phyloP scores from a whole-genome alignment of 2,888 invertebrate species.

The Homarus gammarus region DNA sequence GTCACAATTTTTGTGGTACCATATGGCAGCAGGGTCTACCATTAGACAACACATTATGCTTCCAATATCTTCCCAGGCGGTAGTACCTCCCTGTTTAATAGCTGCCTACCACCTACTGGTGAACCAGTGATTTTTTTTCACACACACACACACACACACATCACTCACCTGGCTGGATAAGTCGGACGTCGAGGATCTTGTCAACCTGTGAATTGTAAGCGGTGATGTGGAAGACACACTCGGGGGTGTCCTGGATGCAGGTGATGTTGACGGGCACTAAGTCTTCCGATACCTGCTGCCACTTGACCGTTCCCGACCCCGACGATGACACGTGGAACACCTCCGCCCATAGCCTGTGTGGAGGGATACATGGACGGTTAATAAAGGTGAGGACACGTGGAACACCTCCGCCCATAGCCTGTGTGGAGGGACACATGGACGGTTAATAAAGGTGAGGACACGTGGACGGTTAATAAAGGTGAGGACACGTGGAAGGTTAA shows the following conservation, averaged over 20 bases:
- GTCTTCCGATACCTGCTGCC: slow-evolving; percentile 99
- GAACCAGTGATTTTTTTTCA: no score
- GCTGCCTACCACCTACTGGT: no score
- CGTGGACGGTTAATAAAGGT: neutral
- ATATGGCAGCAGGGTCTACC: no score
- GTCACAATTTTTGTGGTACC: no score
- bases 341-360: slow-evolving; percentile 95
- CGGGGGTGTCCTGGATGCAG: slow-evolving; percentile 90
- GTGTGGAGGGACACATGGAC: slow-evolving; percentile 77
- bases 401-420: slow-evolving; percentile 99
- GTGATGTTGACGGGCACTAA: slow-evolving; percentile 99
- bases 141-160: neutral
- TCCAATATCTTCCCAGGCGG: no score
- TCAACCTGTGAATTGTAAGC: slow-evolving; percentile 99
- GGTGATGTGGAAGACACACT: slow-evolving; percentile 98
- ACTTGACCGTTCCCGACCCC: slow-evolving; percentile 94
- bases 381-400: slow-evolving; percentile 88
- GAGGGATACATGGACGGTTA: neutral
- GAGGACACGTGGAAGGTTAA: no score
- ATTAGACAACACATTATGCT: no score
- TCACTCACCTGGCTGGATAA: slow-evolving; percentile 93
- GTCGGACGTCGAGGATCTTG: slow-evolving; percentile 97
- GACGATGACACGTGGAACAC: slow-evolving; percentile 98
- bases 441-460: neutral
- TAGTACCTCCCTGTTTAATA: no score